phyloP scores from a whole-genome alignment of 2,888 invertebrate species.

The Papilio gigon region DNA sequence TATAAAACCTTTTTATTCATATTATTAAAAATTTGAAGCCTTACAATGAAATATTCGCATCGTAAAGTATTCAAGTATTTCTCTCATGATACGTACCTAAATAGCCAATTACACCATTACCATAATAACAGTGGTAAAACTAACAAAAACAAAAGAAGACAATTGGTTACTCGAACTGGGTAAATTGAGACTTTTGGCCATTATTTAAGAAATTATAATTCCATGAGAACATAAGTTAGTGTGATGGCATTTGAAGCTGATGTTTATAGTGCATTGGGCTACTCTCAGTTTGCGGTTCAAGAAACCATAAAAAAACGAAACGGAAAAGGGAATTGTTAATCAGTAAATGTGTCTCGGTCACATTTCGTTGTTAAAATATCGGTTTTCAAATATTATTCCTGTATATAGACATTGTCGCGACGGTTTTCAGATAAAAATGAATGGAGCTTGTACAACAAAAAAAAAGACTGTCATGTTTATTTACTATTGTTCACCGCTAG shows the following conservation, averaged over 20 bases:
- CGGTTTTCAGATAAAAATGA: constrained; percentile 2
- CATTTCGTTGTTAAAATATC: constrained; percentile 15
- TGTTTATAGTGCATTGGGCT: neutral
- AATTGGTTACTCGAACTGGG: too few species aligned
- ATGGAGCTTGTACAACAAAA: neutral
- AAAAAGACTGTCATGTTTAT: neutral
- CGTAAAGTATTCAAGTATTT: neutral
- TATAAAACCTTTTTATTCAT: constrained; percentile 8
- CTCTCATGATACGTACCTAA: too few species aligned
- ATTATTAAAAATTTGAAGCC: constrained; percentile 8
- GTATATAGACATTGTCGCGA: constrained; percentile 9
- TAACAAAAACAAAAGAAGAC: too few species aligned
- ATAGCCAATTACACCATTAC: too few species aligned
- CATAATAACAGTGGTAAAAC: too few species aligned
- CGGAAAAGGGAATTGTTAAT: neutral
- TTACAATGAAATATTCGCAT: neutral
- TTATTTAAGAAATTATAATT: too few species aligned
- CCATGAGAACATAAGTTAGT: too few species aligned
- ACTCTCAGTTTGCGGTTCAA: neutral
- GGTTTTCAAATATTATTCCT: constrained; percentile 20
- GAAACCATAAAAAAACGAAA: neutral
- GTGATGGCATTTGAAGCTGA: too few species aligned
- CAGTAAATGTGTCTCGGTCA: neutral
- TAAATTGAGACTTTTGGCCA: too few species aligned
- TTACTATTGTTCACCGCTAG: constrained; percentile 5